Conservation (phyloP, 2,113 vertebrate genomes). For the Bujurquina vittata region DNA sequence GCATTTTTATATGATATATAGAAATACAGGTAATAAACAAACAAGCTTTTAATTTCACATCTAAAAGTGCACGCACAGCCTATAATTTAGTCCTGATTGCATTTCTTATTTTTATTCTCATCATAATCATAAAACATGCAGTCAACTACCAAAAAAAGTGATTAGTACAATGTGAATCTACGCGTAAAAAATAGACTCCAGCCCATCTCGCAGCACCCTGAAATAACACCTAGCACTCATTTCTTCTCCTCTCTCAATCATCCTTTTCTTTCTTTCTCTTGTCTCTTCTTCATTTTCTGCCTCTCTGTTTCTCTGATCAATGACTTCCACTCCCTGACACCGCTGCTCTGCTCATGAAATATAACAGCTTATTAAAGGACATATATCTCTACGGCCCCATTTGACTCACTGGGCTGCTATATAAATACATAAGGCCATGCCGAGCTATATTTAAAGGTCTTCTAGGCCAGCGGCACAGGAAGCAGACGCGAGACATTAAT, state of each 20-base stretch:
- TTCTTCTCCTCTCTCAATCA: conserved; percentile 23
- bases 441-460: conserved; percentile 74
- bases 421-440: conserved; percentile 75
- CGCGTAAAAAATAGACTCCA: background rate
- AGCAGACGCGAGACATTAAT: conserved; percentile 77
- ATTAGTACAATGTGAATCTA: background rate
- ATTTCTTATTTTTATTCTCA: background rate
- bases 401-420: conserved; percentile 67
- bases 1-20: background rate
- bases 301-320: conserved; percentile 62
- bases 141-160: background rate
- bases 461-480: conserved; percentile 58
- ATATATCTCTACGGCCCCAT: conserved; percentile 71
- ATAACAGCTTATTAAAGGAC: conserved; percentile 77
- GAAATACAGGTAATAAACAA: background rate
- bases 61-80: background rate
- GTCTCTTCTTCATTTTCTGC: conserved; percentile 20
- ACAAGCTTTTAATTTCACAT: background rate
- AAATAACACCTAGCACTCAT: conserved; percentile 22
- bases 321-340: conserved; percentile 71
- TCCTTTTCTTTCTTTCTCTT: conserved; percentile 5
- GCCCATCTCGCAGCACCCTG: conserved; percentile 22
- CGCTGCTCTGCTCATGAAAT: conserved; percentile 76
- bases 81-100: background rate
- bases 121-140: background rate